Evolutionary conservation across 2,113 vertebrate genomes (phyloP), one percentile per base, ranked within the genome.

Genomic region (Menidia beryllina): DNA sequence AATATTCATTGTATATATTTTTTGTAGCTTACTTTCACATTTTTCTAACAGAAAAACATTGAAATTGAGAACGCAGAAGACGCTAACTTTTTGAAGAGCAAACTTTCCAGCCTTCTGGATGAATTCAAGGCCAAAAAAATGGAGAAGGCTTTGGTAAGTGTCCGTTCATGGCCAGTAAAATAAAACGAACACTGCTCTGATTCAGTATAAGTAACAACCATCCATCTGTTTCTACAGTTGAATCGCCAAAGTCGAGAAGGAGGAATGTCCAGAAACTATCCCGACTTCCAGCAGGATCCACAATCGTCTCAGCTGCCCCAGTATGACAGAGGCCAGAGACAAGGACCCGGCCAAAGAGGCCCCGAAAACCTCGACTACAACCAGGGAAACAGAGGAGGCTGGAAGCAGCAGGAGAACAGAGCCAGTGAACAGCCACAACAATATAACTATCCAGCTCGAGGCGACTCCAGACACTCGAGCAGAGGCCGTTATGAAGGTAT

Each of bases 31-130:
- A 20, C 25, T 24, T 4, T 67, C 45, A 21, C 24, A 69, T 59
- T 38, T 24, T 54, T 25, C 51, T 66, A 48, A 7, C 60, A 94
- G 93, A 91, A 85, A 68, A 86, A 88, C 34, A 76, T 93, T 69
- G 79, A 94, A 81, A 93, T 94, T 55, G 86, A 92, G 15, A 93
- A 89, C 73, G 71, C 77, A 69, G 90, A 93, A 67, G 91, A 94
- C 13, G 93, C 93, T 8, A 82, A 88, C 27, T 93, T 91, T 73
- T 78, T 94, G 8, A 93, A 93, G 81, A 86, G 77, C 41, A 92
- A 91, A 86, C 85, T 94, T 45, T 91, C 83, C 49, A 38, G 58
- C 17, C 83, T 94, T 73, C 68, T 94, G 36, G 88, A 87, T 75
- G 93, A 93, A 74, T 94, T 94, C 62, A 90, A 91, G 69, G 58